Conservation (phyloP, 2,797 vertebrate genomes). For the Melanotaenia pygmaea region DNA sequence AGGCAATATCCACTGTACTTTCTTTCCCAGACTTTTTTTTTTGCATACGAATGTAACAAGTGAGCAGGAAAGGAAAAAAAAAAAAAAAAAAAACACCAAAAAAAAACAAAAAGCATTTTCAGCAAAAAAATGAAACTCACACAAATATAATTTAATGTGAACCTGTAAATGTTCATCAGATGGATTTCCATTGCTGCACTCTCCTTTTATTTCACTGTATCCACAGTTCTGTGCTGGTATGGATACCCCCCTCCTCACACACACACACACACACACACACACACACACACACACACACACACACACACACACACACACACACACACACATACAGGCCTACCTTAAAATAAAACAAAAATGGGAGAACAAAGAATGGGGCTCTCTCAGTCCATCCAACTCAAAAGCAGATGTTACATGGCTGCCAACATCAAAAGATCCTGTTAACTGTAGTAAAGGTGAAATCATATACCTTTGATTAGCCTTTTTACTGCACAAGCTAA, state of each 20-base stretch:
- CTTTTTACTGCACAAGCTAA: constrained; percentile 77
- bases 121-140: constrained; percentile 20
- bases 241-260: not conserved
- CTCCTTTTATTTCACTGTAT: not conserved
- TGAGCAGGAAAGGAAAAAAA: constrained; percentile 16
- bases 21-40: constrained; percentile 23
- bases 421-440: constrained; percentile 79
- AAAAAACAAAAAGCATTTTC: constrained; percentile 32
- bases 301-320: too few species aligned
- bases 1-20: constrained; percentile 47
- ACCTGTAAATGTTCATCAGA: not conserved
- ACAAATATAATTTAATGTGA: constrained; percentile 61
- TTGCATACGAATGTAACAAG: constrained; percentile 22
- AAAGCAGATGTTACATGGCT: constrained; percentile 82
- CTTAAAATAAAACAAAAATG: constrained; percentile 35
- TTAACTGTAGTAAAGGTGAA: constrained; percentile 79
- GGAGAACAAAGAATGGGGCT: constrained; percentile 31
- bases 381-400: constrained; percentile 55
- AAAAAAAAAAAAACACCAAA: not conserved
- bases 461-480: constrained; percentile 82
- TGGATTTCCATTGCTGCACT: not conserved
- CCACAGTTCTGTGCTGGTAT: not conserved
- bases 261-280: too few species aligned
- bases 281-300: too few species aligned
- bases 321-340: constrained; percentile 1